Evolutionary conservation across 2,888 invertebrate genomes (phyloP), one percentile per base, ranked within the genome.

Genomic region (Athripsodes cinereus): DNA sequence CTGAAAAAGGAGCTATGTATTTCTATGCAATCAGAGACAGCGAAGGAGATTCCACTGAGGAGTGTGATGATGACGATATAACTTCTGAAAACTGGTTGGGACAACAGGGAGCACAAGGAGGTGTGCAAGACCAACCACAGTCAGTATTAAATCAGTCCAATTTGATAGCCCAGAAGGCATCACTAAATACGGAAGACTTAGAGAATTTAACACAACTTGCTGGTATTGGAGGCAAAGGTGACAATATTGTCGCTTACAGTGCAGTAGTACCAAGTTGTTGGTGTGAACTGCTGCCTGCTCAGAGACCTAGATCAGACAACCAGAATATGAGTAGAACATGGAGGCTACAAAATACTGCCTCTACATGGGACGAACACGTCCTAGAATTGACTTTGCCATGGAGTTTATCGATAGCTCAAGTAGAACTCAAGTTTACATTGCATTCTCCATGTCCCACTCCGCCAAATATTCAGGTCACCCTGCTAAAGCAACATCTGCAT

Each of bases 181-280:
- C 81, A 59, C 69, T 86, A 34, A 76, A 80, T 0, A 70, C 78
- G 48, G 70, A 74, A n/a, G 86, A 86, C 68, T 73, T 91, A 64
- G 82, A 85, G 64, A 76, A 81, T 13, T 76, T 95, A 53, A 86
- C 90, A 66, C 81, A 84, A 44, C 73, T 95, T 57, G 91, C 90
- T 1, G 84, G 86, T 62, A 90, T 90, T 68, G 90, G 91, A 64
- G 82, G 83, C 19, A 74, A 73, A 26, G 61, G 61, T 2, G 78
- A 76, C 62, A 74, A 74, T 8, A 74, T 78, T 22, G 75, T 79
- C 60, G 78, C 78, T 50, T 95, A 92, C 70, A 86, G 90, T 54
- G 92, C 93, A 0, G 93, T 92, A 16, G 92, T 94, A 2, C 93
- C 95, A 0, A 88, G 92, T 2, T 95, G 94, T 72, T 96, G 96